Conservation (phyloP, 2,113 vertebrate species). For the Cercocebus atys region DNA sequence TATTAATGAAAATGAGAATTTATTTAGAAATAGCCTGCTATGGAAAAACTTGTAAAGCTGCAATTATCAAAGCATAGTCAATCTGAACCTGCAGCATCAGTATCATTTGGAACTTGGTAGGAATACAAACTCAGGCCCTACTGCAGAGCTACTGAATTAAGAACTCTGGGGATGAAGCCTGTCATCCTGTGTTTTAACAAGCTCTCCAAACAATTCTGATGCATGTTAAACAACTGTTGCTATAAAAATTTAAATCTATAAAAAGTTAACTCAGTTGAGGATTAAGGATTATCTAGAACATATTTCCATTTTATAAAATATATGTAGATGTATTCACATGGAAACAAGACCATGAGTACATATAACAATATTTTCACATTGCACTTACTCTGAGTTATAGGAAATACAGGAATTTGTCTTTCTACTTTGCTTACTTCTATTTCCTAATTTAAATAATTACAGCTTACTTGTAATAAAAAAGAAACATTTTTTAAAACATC, state of each 20-base stretch:
- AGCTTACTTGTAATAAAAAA: neutral
- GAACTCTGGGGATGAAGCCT: neutral
- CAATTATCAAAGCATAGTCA: neutral
- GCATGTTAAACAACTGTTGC: neutral
- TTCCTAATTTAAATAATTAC: constrained; percentile 4
- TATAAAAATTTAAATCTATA: neutral
- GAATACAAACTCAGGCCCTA: constrained; percentile 4
- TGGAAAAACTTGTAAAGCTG: neutral
- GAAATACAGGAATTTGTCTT: neutral
- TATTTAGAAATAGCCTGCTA: neutral
- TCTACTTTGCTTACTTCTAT: constrained; percentile 26
- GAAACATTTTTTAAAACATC: neutral
- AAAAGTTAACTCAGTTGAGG: neutral
- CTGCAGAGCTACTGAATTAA: neutral
- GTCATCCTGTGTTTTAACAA: neutral
- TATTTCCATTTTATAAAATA: neutral
- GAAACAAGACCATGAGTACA: neutral
- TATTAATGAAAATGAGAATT: constrained; percentile 32
- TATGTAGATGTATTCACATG: neutral
- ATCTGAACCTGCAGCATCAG: neutral
- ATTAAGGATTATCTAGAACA: constrained; percentile 26
- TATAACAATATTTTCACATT: neutral
- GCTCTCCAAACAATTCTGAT: neutral
- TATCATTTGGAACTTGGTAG: neutral
- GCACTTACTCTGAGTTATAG: neutral